A percentile compares a stretch with the other conserved stretches of the same genome.
These are phyloP conservation scores for Spea bombifrons DNA, from an alignment of 2,113 vertebrate genomes.

Conservation along the genomic window DNA sequence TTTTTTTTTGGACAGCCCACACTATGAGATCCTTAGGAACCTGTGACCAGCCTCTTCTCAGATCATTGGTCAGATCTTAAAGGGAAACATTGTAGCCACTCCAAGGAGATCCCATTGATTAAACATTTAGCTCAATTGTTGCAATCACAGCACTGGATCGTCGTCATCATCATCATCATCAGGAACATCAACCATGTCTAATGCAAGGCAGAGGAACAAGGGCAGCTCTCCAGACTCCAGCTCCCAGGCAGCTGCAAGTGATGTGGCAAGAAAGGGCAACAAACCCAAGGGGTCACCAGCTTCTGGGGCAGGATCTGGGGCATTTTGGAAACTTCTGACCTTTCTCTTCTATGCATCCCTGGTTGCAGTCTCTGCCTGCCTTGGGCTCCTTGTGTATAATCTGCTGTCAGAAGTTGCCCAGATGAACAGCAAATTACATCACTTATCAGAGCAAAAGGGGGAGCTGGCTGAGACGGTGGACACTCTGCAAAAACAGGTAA, in stretches of 20 bases:
- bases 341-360: constrained; percentile 2
- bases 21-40: constrained; percentile 16
- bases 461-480: constrained; percentile 31
- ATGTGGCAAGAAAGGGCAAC: constrained; percentile 25
- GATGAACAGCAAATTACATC: constrained; percentile 9
- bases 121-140: not conserved
- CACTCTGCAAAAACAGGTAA: constrained; percentile 42
- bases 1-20: constrained; percentile 17
- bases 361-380: constrained; percentile 3
- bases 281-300: constrained; percentile 5
- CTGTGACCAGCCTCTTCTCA: not conserved
- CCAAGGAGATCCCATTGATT: not conserved
- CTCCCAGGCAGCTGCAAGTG: constrained; percentile 21
- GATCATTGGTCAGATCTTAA: constrained; percentile 9
- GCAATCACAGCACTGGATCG: not conserved
- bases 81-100: not conserved
- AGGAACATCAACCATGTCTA: constrained; percentile 12
- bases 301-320: not conserved
- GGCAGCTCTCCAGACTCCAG: not conserved
- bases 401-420: constrained; percentile 24
- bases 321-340: not conserved
- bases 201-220: constrained; percentile 31
- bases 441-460: constrained; percentile 28
- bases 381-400: constrained; percentile 5
- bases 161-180: not conserved